A percentile compares a stretch with the other conserved stretches of the same genome.
phyloP scores from a whole-genome alignment of 2,797 vertebrate species.

The Borostomias antarcticus region DNA sequence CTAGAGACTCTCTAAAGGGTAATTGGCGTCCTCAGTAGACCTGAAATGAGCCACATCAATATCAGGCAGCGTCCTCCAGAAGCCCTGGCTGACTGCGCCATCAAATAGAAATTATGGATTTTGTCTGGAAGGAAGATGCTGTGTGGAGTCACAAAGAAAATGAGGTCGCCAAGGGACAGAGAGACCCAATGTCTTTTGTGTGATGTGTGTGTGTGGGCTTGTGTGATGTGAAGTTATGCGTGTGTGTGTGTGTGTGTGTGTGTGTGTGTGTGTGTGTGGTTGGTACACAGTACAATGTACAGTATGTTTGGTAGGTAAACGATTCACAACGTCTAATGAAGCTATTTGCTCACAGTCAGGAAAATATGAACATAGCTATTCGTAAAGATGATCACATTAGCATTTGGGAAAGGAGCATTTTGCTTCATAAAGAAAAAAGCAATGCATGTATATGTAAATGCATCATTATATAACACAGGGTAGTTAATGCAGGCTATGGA shows the following conservation, averaged over 20 bases:
- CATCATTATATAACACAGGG: no score
- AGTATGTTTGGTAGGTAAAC: no score
- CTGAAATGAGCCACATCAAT: slow-evolving; percentile 76
- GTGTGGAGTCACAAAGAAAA: slow-evolving; percentile 68
- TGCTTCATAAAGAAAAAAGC: no score
- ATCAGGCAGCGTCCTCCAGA: slow-evolving; percentile 70
- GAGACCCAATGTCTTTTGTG: slow-evolving; percentile 29
- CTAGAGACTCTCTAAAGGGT: slow-evolving; percentile 72
- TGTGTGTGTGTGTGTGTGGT: slow-evolving; percentile 2
- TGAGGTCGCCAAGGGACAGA: slow-evolving; percentile 60
- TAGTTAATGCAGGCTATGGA: no score
- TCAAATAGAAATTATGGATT: slow-evolving; percentile 82
- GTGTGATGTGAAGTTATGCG: slow-evolving; percentile 14
- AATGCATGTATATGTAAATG: no score
- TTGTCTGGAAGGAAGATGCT: slow-evolving; percentile 73
- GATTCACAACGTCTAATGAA: neutral
- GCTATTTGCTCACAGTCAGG: neutral
- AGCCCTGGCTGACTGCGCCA: slow-evolving; percentile 63
- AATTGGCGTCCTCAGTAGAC: slow-evolving; percentile 73
- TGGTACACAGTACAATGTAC: neutral
- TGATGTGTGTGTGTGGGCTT: slow-evolving; percentile 11
- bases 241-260: slow-evolving; percentile 7
- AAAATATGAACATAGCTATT: neutral
- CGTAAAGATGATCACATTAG: no score
- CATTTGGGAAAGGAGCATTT: no score